Evolutionary conservation across 2,888 invertebrate genomes (phyloP).

Genomic region (Melanostoma mellinum): DNA sequence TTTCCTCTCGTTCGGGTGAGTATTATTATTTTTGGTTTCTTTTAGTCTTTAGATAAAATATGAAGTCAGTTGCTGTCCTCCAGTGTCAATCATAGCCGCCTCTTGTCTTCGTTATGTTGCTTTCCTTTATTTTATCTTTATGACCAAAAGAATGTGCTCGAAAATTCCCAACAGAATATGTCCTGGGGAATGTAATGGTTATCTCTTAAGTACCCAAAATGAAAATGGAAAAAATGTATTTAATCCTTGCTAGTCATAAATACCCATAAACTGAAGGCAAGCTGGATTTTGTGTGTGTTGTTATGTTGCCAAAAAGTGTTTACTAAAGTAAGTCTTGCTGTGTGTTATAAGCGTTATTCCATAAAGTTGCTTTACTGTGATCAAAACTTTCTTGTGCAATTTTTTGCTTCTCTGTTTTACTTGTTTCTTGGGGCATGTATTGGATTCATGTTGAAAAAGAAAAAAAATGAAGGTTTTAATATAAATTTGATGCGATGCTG

Average conservation of each 20-base stretch:
- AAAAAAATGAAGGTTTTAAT: too few relatives aligned
- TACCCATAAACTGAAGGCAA: conserved; percentile 53
- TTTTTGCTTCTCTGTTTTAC: background rate
- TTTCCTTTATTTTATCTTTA: conserved; percentile 67
- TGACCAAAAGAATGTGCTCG: conserved; percentile 59
- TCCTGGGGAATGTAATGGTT: conserved; percentile 53
- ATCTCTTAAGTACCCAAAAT: conserved; percentile 57
- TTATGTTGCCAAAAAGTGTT: too few relatives aligned
- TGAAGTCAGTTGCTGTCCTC: conserved; percentile 55
- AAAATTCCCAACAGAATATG: conserved; percentile 67
- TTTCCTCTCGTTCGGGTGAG: conserved; percentile 17
- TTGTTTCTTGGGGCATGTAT: too few relatives aligned
- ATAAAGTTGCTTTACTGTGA: conserved; percentile 17
- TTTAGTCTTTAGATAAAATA: conserved; percentile 18
- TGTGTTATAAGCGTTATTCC: conserved; percentile 30
- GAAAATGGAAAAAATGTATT: conserved; percentile 56
- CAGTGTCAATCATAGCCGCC: conserved; percentile 58
- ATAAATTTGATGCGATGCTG: too few relatives aligned
- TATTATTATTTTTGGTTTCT: conserved; percentile 32
- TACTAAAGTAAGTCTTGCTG: background rate
- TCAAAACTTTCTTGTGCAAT: conserved; percentile 22
- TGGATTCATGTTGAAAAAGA: too few relatives aligned
- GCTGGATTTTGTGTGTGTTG: conserved; percentile 32
- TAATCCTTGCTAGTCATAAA: conserved; percentile 67
- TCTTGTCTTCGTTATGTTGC: conserved; percentile 37